phyloP scores from a whole-genome alignment of 2,888 invertebrate genomes.

The Lamproptera curius region DNA sequence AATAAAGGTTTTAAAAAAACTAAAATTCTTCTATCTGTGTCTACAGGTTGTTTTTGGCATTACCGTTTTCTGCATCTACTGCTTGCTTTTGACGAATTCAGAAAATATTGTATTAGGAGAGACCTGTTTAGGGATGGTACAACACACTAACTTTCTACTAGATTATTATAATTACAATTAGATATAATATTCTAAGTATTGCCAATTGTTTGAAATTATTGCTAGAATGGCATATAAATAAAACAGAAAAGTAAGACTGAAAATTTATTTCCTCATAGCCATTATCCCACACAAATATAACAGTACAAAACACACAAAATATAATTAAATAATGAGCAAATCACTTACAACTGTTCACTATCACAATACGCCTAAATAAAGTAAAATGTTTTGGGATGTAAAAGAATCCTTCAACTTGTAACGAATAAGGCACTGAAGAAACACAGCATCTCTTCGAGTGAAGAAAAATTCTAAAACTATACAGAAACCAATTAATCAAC shows the following conservation, averaged over 20 bases:
- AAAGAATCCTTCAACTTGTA: background rate
- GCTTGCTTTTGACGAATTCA: conserved; percentile 85
- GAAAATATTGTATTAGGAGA: conserved; percentile 82
- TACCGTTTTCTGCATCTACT: conserved; percentile 85
- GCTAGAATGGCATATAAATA: too few species aligned
- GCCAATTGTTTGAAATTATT: too few species aligned
- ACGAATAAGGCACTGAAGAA: conserved; percentile 11
- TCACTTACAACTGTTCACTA: background rate
- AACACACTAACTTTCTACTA: conserved; percentile 58
- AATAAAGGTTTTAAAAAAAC: too few species aligned
- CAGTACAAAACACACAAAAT: conserved; percentile 4
- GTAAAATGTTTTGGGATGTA: background rate
- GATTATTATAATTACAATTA: conserved; percentile 11
- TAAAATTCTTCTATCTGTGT: background rate
- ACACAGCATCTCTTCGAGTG: background rate
- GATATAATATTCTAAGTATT: too few species aligned
- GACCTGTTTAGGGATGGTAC: conserved; percentile 56
- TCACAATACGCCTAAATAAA: background rate
- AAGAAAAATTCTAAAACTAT: background rate
- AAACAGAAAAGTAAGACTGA: background rate
- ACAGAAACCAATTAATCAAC: too few species aligned
- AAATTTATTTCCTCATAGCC: conserved; percentile 8
- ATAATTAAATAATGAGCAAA: conserved; percentile 17
- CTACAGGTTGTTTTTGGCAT: conserved; percentile 84
- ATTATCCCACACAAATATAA: background rate